These are phyloP conservation scores for Leptinotarsa juncta DNA, from an alignment of 2,888 invertebrate genomes.

Conservation along the genomic window DNA sequence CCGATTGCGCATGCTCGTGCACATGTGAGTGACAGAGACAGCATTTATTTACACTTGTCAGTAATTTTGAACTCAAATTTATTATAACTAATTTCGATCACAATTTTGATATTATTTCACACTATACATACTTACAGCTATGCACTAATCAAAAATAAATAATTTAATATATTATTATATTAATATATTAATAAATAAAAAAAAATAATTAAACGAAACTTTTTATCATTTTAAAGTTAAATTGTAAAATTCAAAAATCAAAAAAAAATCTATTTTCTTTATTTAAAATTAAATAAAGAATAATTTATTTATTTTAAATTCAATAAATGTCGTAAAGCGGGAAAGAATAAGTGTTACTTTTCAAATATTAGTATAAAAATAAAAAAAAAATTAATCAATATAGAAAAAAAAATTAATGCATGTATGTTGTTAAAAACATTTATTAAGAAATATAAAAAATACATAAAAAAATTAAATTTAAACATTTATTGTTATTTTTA, in stretches of 20 bases:
- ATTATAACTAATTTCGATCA: too few species aligned
- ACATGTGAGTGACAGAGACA: too few species aligned
- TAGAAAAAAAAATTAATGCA: background rate
- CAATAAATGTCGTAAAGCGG: constrained; percentile 1
- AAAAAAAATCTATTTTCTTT: background rate
- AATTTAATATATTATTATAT: background rate
- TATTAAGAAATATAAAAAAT: background rate
- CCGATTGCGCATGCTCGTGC: too few species aligned
- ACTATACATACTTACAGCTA: too few species aligned
- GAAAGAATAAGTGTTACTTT: constrained; percentile 5
- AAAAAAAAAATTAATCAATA: background rate
- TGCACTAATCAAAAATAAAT: background rate
- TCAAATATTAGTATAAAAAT: background rate
- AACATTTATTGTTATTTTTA: too few species aligned
- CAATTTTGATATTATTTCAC: too few species aligned
- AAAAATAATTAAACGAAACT: background rate
- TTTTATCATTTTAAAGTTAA: constrained; percentile 1
- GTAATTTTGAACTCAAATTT: too few species aligned
- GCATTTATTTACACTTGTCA: too few species aligned
- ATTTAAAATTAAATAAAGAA: background rate
- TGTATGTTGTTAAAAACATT: background rate
- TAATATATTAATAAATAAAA: constrained; percentile 2
- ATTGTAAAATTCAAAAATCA: background rate
- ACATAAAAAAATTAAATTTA: too few species aligned
- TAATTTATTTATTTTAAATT: background rate